phyloP scores from a whole-genome alignment of 1,140 invertebrate genomes.

The Tetramorium alpestre region DNA sequence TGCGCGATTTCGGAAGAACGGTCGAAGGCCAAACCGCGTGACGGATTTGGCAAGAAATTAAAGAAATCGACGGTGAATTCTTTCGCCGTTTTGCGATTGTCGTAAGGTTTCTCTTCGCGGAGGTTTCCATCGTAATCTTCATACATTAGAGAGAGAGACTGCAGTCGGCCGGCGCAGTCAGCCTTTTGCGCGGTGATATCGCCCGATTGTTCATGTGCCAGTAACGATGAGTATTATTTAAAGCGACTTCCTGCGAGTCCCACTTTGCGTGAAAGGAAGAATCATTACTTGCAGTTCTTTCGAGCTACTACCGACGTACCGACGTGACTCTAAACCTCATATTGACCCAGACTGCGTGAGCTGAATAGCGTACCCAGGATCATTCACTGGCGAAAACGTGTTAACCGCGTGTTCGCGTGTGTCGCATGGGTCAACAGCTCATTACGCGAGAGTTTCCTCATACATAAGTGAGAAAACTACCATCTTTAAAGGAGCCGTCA shows the following conservation, averaged over 20 bases:
- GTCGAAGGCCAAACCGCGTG: background rate
- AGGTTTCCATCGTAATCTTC: background rate
- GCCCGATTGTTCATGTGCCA: constrained; percentile 49
- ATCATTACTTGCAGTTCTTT: constrained; percentile 57
- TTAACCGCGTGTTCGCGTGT: constrained; percentile 3
- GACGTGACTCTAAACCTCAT: constrained; percentile 14
- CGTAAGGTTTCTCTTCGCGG: background rate
- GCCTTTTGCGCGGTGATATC: constrained; percentile 2
- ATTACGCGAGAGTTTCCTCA: background rate
- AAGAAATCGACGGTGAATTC: background rate
- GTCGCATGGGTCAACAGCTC: background rate
- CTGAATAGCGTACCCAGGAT: constrained; percentile 21
- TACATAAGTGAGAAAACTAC: background rate
- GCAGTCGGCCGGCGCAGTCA: background rate
- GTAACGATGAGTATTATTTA: constrained; percentile 48
- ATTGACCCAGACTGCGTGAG: constrained; percentile 51
- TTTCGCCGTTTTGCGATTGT: background rate
- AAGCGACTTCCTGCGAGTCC: constrained; percentile 48
- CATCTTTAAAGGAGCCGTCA: background rate
- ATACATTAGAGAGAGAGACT: background rate
- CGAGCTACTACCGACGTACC: background rate
- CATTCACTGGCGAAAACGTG: background rate
- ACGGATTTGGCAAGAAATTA: background rate
- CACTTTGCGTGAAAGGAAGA: constrained; percentile 56
- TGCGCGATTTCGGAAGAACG: background rate